Conservation (phyloP, 2,113 vertebrate genomes). For the Suricata suricatta region DNA sequence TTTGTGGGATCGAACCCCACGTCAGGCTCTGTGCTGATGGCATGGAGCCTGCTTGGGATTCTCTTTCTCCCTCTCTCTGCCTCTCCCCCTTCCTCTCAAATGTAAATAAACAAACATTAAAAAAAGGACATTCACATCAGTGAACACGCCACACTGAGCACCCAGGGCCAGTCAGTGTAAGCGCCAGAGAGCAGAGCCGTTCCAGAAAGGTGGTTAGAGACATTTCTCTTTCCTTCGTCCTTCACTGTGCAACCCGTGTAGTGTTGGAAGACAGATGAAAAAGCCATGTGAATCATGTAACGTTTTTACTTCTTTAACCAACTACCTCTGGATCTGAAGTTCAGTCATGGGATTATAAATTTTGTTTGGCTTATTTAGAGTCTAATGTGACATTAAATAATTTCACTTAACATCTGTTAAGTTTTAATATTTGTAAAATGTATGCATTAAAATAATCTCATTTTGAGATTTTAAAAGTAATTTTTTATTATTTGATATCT, state of each 20-base stretch:
- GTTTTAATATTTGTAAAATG: background rate
- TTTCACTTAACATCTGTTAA: background rate
- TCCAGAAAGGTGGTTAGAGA: background rate
- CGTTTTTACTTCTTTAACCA: background rate
- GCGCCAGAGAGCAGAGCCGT: no score
- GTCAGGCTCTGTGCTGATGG: no score
- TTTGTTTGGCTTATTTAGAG: constrained; percentile 15
- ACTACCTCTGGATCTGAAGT: background rate
- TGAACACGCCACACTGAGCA: no score
- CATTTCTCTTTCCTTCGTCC: background rate
- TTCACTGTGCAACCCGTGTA: no score
- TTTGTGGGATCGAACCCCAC: no score
- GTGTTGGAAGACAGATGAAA: background rate
- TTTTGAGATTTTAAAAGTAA: background rate
- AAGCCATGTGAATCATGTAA: background rate
- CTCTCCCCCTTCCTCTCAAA: no score
- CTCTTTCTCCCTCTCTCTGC: no score
- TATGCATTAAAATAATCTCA: background rate
- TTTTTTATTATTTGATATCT: background rate
- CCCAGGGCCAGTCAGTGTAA: background rate
- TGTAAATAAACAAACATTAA: no score
- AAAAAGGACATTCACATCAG: no score
- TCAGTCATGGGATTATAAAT: rapidly evolving
- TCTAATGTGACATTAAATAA: rapidly evolving
- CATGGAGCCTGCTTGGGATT: no score